Evolutionary conservation across 2,888 invertebrate species (phyloP), one percentile per base, ranked within the genome.

Genomic region (Tuberolachnus salignus): DNA sequence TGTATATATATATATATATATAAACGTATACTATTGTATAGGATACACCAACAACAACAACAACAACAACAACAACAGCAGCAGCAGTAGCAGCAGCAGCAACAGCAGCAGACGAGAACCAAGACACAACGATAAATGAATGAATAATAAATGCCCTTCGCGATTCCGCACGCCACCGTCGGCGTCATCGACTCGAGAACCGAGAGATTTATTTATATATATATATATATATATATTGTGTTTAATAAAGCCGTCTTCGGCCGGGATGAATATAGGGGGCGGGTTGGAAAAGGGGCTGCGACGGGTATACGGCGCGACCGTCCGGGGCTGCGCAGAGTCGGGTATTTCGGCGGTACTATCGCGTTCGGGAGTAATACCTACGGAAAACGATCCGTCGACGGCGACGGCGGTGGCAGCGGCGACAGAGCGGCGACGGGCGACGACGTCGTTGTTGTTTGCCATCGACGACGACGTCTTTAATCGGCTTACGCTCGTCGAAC

Each of bases 71-170:
- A n/a, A 34, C 34, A 34, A 34, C 34, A 6, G 6, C 34, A 6
- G 49, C 59, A 61, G 59, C 71, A 72, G 59, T 59, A 59, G 51
- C 34, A 6, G 6, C 34, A 6, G 49, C 59, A 61, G 59, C 71
- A 72, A 72, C 71, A 59, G 51, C 67, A n/a, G 49, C 49, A 49
- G 51, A 67, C 51, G 51, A 61, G 59, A 61, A 72, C 59, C 72
- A 49, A 72, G 72, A 61, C 55, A 70, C 59, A 14, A 49, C 71
- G 71, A 61, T 72, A 72, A 72, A 72, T 44, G 72, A 72, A 72
- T 72, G 72, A 72, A 72, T 72, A 72, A 72, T 72, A 72, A 72
- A 72, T 72, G 59, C 49, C 26, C 46, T 59, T 61, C 34, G 59
- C 61, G 26, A 72, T 72, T 72, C 57, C 53, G 21, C 21, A 42